phyloP scores from a whole-genome alignment of 2,888 invertebrate genomes.

The Ephialtes manifestator region DNA sequence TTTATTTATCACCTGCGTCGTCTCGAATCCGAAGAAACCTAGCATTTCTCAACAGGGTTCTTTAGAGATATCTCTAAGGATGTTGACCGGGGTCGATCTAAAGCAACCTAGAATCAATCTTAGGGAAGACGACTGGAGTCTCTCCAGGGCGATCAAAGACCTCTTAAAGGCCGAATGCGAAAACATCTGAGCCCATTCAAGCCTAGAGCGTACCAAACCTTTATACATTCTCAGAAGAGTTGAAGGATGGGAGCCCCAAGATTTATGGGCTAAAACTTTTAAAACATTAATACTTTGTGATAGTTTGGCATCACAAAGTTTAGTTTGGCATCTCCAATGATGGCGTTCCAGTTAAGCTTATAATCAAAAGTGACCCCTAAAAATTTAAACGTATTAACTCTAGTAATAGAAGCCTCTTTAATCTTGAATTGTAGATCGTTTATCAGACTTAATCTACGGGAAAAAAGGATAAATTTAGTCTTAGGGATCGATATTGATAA shows the following conservation, averaged over 20 bases:
- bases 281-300: conserved; percentile 5
- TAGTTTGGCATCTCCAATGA: neutral
- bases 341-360: conserved; percentile 33
- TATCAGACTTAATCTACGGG: too few species aligned
- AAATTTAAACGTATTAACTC: neutral
- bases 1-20: too few species aligned
- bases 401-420: too few species aligned
- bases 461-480: too few species aligned
- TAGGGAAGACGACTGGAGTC: neutral
- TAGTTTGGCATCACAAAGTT: too few species aligned
- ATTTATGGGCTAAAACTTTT: conserved; percentile 5
- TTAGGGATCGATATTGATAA: too few species aligned
- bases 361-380: conserved; percentile 27
- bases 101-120: neutral
- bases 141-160: neutral
- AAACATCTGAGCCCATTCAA: conserved; percentile 2
- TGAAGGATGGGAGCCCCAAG: conserved; percentile 37
- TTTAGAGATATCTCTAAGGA: neutral
- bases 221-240: conserved; percentile 33
- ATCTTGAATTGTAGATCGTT: too few species aligned
- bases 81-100: neutral
- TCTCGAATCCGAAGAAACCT: too few species aligned
- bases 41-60: too few species aligned
- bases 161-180: neutral
- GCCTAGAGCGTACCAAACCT: conserved; percentile 9